Evolutionary conservation across 2,113 vertebrate genomes (phyloP).

Genomic region (Mastomys coucha): DNA sequence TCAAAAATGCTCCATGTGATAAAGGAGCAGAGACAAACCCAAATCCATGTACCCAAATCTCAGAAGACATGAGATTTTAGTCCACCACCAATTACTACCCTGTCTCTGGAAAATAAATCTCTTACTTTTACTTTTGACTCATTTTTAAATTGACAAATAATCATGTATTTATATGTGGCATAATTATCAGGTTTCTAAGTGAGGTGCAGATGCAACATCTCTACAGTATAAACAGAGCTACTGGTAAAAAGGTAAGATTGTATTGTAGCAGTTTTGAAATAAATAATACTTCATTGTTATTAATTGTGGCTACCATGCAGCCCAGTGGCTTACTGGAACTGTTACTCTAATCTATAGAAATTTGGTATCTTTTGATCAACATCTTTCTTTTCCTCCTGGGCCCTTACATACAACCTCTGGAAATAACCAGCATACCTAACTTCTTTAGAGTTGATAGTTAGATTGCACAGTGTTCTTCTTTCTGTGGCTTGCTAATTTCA

Average conservation of each 20-base stretch:
- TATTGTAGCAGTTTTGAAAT: neutral
- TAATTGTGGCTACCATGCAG: too few relatives aligned
- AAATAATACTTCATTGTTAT: neutral
- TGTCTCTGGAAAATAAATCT: neutral
- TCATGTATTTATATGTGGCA: neutral
- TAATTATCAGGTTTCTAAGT: neutral
- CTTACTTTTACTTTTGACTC: neutral
- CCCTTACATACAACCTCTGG: neutral
- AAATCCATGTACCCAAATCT: neutral
- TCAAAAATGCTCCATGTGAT: neutral
- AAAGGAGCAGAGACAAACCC: neutral
- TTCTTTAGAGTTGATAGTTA: neutral
- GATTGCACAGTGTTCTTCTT: neutral
- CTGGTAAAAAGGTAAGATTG: neutral
- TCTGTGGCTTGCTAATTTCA: neutral
- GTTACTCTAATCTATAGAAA: neutral
- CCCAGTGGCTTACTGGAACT: neutral
- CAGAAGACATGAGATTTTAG: neutral
- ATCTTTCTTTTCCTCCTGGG: neutral
- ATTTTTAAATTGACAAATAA: neutral
- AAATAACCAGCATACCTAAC: neutral
- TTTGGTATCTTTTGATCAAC: neutral
- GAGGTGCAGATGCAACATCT: neutral
- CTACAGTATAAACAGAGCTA: neutral
- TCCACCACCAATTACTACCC: neutral